These are phyloP conservation scores for Metallyticus violacea DNA, from an alignment of 2,888 invertebrate genomes.

Conservation along the genomic window DNA sequence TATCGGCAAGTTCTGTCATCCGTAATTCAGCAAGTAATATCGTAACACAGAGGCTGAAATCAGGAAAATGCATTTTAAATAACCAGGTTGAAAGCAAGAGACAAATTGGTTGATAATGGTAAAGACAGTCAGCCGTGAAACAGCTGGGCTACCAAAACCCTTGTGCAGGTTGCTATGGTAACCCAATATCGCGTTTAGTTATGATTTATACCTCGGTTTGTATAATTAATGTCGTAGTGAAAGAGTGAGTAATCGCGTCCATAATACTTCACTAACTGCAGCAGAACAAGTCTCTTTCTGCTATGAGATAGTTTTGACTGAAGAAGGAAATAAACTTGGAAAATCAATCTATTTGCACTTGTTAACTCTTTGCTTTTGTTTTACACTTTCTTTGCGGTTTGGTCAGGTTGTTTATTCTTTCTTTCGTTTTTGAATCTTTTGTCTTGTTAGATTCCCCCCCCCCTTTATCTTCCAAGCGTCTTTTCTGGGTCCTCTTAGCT, in stretches of 20 bases:
- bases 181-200: neutral
- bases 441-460: too few relatives aligned
- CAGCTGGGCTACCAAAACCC: neutral
- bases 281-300: neutral
- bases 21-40: neutral
- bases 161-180: neutral
- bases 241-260: neutral
- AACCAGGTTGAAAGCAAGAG: neutral
- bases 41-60: too few relatives aligned
- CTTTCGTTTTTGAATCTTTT: too few relatives aligned
- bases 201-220: neutral
- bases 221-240: neutral
- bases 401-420: too few relatives aligned
- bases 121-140: neutral
- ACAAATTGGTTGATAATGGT: neutral
- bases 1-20: neutral
- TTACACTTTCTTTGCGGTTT: too few relatives aligned
- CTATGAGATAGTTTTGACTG: too few relatives aligned
- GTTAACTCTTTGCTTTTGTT: too few relatives aligned
- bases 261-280: neutral
- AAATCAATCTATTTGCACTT: too few relatives aligned
- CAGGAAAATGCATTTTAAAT: neutral
- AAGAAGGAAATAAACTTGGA: too few relatives aligned
- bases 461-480: too few relatives aligned
- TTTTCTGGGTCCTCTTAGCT: too few relatives aligned